These are phyloP conservation scores for Dendrolimus punctatus DNA, from an alignment of 1,140 invertebrate genomes.

Conservation along the genomic window DNA sequence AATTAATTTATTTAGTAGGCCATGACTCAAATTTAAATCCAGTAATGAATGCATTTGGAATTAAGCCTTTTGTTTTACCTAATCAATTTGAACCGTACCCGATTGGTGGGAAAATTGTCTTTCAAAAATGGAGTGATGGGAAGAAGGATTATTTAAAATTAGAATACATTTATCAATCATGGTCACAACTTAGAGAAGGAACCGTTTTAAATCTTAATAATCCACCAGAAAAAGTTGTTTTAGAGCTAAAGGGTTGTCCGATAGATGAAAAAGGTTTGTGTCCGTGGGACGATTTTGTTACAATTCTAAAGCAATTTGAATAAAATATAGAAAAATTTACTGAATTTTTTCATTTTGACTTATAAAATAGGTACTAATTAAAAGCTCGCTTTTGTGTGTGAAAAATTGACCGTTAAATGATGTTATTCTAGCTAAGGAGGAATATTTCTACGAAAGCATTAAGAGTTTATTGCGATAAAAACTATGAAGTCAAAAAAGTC, in stretches of 20 bases:
- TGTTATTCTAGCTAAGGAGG: too few relatives aligned
- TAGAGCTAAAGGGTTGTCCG: constrained; percentile 38
- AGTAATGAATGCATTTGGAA: constrained; percentile 19
- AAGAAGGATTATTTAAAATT: constrained; percentile 37
- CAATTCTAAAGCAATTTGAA: constrained; percentile 2
- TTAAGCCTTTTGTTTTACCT: constrained; percentile 28
- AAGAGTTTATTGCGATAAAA: too few relatives aligned
- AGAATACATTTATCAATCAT: constrained; percentile 46
- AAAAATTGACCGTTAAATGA: too few relatives aligned
- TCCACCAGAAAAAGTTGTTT: constrained; percentile 29
- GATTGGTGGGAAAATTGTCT: constrained; percentile 52
- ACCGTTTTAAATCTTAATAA: constrained; percentile 15
- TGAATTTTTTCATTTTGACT: constrained; percentile 3
- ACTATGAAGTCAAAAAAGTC: too few relatives aligned
- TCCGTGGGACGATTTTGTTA: constrained; percentile 42
- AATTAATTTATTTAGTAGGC: constrained; percentile 30
- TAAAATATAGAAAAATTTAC: neutral
- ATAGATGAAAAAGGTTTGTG: constrained; percentile 38
- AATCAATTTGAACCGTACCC: constrained; percentile 41
- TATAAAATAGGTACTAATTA: neutral
- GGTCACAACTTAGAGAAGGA: constrained; percentile 34
- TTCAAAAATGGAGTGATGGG: constrained; percentile 48
- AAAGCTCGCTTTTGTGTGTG: neutral
- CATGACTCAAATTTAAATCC: constrained; percentile 40
- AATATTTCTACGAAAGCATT: too few relatives aligned